Conservation (phyloP, 2,797 vertebrate genomes). For the Centroberyx gerrardi region DNA sequence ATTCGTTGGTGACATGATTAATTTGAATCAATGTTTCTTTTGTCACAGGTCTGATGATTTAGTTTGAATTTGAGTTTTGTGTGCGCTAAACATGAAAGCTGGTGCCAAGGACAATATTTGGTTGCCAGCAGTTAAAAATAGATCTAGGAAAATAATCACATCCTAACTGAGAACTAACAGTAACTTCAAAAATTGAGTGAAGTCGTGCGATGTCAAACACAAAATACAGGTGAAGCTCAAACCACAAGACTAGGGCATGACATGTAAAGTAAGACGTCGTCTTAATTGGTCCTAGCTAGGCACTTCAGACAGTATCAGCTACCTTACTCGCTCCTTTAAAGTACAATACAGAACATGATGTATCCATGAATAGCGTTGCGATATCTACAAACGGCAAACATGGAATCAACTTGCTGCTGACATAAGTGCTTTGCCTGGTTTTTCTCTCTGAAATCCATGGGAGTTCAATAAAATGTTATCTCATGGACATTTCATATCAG, state of each 20-base stretch:
- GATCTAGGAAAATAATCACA: not conserved
- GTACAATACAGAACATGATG: not conserved
- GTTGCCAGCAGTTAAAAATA: not conserved
- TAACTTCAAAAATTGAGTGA: not conserved
- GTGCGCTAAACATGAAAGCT: constrained; percentile 4
- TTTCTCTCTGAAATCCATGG: not conserved
- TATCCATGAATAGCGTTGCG: not conserved
- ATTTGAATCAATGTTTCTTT: not conserved
- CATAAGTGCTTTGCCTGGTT: not conserved
- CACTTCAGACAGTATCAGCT: constrained; percentile 29
- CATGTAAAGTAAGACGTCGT: constrained; percentile 1
- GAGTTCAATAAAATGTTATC: constrained; percentile 1
- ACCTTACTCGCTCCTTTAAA: not conserved
- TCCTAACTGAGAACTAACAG: not conserved
- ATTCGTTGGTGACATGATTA: not conserved
- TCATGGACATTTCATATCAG: constrained; percentile 18
- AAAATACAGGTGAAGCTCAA: not conserved
- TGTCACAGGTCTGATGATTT: not conserved
- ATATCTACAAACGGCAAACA: not conserved
- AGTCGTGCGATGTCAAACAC: not conserved
- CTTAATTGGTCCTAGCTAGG: constrained; percentile 35
- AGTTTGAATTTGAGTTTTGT: not conserved
- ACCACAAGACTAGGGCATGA: not conserved
- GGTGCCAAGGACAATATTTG: not conserved
- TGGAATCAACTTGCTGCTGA: not conserved